Evolutionary conservation across 2,888 invertebrate species (phyloP).

Genomic region (Cepaea hortensis): DNA sequence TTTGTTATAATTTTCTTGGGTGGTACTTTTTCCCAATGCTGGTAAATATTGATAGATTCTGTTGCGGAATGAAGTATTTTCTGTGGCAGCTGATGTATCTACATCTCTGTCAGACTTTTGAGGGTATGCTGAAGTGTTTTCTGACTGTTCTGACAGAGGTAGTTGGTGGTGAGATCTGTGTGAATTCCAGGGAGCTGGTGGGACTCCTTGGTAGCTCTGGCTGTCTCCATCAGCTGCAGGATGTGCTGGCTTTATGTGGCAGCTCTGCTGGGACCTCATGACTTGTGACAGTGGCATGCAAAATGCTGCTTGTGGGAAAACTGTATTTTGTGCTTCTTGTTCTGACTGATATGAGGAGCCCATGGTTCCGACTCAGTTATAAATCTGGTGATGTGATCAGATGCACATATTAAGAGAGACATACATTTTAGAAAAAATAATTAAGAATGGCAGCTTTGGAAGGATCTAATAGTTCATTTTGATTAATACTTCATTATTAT

Average conservation of each 20-base stretch:
- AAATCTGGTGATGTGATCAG: no score
- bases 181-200: conserved; percentile 13
- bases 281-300: conserved; percentile 18
- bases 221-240: not conserved
- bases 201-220: not conserved
- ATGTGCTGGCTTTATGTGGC: not conserved
- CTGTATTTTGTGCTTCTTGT: not conserved
- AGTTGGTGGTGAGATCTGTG: not conserved
- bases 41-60: not conserved
- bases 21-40: no score
- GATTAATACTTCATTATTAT: no score
- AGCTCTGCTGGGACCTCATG: not conserved
- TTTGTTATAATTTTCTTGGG: not conserved
- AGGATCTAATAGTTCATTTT: no score
- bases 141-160: not conserved
- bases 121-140: not conserved
- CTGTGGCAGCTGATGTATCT: not conserved
- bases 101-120: not conserved
- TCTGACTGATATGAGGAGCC: not conserved
- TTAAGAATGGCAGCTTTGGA: no score
- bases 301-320: not conserved
- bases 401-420: no score
- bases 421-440: no score
- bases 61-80: not conserved
- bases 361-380: not conserved